Evolutionary conservation across 1,140 invertebrate genomes (phyloP).

Genomic region (Subanguina moxae): DNA sequence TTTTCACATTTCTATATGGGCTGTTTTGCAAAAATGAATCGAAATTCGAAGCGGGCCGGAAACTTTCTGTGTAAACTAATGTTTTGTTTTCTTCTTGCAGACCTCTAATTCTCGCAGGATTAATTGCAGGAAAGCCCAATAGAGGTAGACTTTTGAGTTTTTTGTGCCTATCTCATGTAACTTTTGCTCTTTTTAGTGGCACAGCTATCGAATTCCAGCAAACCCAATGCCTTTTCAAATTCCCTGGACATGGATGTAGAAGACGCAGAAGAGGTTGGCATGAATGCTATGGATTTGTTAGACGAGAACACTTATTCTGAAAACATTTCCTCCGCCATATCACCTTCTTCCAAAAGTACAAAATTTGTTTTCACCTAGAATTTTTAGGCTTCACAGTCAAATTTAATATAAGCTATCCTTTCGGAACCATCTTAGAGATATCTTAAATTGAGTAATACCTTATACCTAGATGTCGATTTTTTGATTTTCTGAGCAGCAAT

Average conservation of each 20-base stretch:
- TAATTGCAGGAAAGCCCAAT: conserved; percentile 39
- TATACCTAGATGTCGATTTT: no score
- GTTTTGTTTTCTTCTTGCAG: no score
- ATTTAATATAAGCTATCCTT: no score
- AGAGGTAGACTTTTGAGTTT: background rate
- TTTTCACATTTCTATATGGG: no score
- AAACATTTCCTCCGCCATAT: background rate
- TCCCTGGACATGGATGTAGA: background rate
- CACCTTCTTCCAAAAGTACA: background rate
- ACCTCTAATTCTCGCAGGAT: conserved; percentile 52
- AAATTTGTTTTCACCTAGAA: no score
- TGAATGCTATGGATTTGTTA: conserved; percentile 9
- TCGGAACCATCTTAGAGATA: no score
- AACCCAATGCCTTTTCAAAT: conserved; percentile 4
- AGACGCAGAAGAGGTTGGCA: conserved; percentile 1
- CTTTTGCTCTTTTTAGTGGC: background rate
- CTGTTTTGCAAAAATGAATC: no score
- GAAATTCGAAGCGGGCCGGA: no score
- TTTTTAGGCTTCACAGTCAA: no score
- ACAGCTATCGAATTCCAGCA: background rate
- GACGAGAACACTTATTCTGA: conserved; percentile 3
- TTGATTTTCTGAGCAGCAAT: no score
- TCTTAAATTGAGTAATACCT: no score
- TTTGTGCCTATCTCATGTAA: background rate
- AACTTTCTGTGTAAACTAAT: no score